A percentile compares a stretch with the other conserved stretches of the same genome.
Conservation (phyloP, 1,140 invertebrate species). For the Drosophila sp. region DNA sequence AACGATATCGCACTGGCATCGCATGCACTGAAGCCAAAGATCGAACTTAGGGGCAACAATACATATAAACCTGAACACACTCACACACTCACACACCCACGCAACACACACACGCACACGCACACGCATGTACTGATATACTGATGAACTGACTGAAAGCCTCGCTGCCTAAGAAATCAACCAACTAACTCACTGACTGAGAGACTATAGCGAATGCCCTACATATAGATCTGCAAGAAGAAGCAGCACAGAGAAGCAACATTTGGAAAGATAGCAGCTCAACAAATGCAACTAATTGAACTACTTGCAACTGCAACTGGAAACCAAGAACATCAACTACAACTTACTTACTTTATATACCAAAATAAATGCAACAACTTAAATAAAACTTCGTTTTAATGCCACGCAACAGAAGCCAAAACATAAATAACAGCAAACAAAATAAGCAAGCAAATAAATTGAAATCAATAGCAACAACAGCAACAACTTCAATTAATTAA, state of each 20-base stretch:
- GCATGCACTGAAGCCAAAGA: constrained; percentile 24
- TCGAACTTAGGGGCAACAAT: background rate
- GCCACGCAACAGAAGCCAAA: constrained; percentile 34
- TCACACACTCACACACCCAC: background rate
- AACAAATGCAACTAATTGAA: constrained; percentile 56
- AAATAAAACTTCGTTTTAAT: constrained; percentile 34
- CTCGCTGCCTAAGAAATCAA: constrained; percentile 72
- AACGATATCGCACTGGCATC: constrained; percentile 37
- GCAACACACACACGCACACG: no score
- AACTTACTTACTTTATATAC: constrained; percentile 72
- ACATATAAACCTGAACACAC: constrained; percentile 19
- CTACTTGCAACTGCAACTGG: constrained; percentile 39
- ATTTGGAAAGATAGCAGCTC: constrained; percentile 36
- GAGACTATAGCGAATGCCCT: constrained; percentile 47
- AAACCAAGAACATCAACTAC: constrained; percentile 50
- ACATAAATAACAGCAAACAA: constrained; percentile 8
- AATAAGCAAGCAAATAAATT: constrained; percentile 14
- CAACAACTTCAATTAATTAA: constrained; percentile 28
- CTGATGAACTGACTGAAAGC: constrained; percentile 81
- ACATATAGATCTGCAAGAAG: constrained; percentile 21
- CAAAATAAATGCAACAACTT: constrained; percentile 17
- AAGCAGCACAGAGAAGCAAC: background rate
- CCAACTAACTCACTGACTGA: constrained; percentile 81
- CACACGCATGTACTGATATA: constrained; percentile 69
- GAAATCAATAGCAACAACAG: constrained; percentile 38